phyloP scores from a whole-genome alignment of 2,888 invertebrate genomes.

The Doris montereyensis region DNA sequence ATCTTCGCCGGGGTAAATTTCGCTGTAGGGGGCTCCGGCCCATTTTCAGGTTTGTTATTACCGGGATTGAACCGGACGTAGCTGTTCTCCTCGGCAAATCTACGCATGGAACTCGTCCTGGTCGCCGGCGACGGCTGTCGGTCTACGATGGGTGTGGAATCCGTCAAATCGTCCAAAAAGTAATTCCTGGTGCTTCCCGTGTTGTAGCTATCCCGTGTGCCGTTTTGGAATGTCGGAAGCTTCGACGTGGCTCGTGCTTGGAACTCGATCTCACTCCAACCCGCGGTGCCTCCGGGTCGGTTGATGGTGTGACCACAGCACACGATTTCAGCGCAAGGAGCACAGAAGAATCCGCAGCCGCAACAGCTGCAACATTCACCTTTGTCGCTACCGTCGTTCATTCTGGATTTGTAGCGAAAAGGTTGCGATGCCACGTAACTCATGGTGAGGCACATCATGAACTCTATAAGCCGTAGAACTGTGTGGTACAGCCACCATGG shows the following conservation, averaged over 20 bases:
- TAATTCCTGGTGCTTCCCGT: not conserved
- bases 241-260: not conserved
- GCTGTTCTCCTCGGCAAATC: constrained; percentile 92
- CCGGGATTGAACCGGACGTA: constrained; percentile 84
- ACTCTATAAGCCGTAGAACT: constrained; percentile 86
- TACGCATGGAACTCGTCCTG: constrained; percentile 73
- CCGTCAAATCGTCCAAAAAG: constrained; percentile 18
- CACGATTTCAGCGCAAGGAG: constrained; percentile 41
- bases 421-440: constrained; percentile 88
- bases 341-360: constrained; percentile 41
- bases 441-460: constrained; percentile 86
- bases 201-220: not conserved
- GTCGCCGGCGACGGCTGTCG: constrained; percentile 27
- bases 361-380: not conserved
- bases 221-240: not conserved
- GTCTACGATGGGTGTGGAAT: constrained; percentile 40
- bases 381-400: constrained; percentile 33
- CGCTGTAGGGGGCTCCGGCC: constrained; percentile 31
- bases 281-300: not conserved
- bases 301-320: constrained; percentile 32
- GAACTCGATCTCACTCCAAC: constrained; percentile 21
- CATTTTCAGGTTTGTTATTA: constrained; percentile 36
- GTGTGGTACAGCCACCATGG: constrained; percentile 93
- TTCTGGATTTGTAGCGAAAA: constrained; percentile 54
- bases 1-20: constrained; percentile 37